A percentile compares a stretch with the other conserved stretches of the same genome.
phyloP scores from a whole-genome alignment of 2,888 invertebrate species.

The Pomacea canaliculata region DNA sequence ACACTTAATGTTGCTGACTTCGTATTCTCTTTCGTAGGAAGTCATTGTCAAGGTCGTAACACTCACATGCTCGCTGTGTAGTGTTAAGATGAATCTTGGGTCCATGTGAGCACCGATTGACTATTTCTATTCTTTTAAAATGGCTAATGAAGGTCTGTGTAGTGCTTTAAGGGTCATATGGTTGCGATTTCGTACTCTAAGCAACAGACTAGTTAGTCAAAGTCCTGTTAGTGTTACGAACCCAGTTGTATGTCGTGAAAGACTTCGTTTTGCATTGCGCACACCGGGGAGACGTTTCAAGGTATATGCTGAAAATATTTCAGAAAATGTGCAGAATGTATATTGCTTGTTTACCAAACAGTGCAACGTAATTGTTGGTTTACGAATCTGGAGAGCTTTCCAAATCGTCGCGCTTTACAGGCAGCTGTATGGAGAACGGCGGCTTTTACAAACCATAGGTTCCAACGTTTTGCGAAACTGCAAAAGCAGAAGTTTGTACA shows the following conservation, averaged over 20 bases:
- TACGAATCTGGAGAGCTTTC: slow-evolving; percentile 31
- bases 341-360: slow-evolving; percentile 26
- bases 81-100: too few relatives aligned
- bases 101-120: too few relatives aligned
- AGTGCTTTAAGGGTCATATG: slow-evolving; percentile 1
- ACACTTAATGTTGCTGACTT: too few relatives aligned
- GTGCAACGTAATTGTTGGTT: slow-evolving; percentile 30
- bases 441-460: slow-evolving; percentile 27
- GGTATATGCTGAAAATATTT: slow-evolving; percentile 5
- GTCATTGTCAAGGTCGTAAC: slow-evolving; percentile 8
- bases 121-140: too few relatives aligned
- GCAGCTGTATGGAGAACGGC: slow-evolving; percentile 32
- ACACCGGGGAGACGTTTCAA: too few relatives aligned
- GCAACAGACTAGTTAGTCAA: background rate
- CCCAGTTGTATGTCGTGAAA: too few relatives aligned
- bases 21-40: background rate
- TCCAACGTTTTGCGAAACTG: slow-evolving; percentile 17
- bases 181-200: background rate
- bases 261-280: too few relatives aligned
- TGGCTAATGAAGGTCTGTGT: slow-evolving; percentile 3
- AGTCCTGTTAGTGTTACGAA: too few relatives aligned
- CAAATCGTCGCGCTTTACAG: slow-evolving; percentile 31
- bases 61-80: too few relatives aligned
- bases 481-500: slow-evolving; percentile 27
- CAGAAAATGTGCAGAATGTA: slow-evolving; percentile 1